A percentile compares a stretch with the other conserved stretches of the same genome.
phyloP scores from a whole-genome alignment of 1,140 invertebrate species.

The Pseudomyrmex flavicornis region DNA sequence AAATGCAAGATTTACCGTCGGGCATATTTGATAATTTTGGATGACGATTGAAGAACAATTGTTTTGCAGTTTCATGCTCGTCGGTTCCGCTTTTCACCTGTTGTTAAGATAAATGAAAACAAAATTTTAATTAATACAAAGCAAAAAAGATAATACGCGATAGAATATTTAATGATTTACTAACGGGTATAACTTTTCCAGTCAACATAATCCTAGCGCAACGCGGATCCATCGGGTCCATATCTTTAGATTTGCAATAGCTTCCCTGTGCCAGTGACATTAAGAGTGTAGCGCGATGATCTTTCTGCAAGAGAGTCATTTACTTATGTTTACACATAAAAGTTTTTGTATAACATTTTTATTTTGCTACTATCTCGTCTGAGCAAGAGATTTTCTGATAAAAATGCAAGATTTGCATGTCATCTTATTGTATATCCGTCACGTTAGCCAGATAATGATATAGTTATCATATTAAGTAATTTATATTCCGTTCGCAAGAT shows the following conservation, averaged over 20 bases:
- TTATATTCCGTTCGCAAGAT: too few relatives aligned
- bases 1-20: constrained; percentile 80
- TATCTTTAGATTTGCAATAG: constrained; percentile 87
- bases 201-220: constrained; percentile 91
- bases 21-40: constrained; percentile 88
- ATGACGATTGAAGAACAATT: constrained; percentile 89
- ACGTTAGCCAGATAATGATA: too few relatives aligned
- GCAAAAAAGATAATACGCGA: too few relatives aligned
- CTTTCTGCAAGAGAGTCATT: constrained; percentile 50
- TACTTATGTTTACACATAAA: too few relatives aligned
- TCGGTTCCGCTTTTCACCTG: constrained; percentile 86
- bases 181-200: constrained; percentile 86
- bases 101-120: constrained; percentile 23
- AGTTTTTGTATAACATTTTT: too few relatives aligned
- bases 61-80: constrained; percentile 87
- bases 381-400: too few relatives aligned
- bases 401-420: too few relatives aligned
- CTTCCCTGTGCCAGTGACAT: constrained; percentile 89
- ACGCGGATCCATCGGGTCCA: constrained; percentile 92
- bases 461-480: too few relatives aligned
- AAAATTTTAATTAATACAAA: not conserved
- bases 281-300: constrained; percentile 88
- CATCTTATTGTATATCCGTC: too few relatives aligned
- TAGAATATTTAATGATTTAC: constrained; percentile 74
- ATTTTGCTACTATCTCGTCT: too few relatives aligned